Evolutionary conservation across 2,113 vertebrate species (phyloP).

Genomic region (Colossoma macropomum): DNA sequence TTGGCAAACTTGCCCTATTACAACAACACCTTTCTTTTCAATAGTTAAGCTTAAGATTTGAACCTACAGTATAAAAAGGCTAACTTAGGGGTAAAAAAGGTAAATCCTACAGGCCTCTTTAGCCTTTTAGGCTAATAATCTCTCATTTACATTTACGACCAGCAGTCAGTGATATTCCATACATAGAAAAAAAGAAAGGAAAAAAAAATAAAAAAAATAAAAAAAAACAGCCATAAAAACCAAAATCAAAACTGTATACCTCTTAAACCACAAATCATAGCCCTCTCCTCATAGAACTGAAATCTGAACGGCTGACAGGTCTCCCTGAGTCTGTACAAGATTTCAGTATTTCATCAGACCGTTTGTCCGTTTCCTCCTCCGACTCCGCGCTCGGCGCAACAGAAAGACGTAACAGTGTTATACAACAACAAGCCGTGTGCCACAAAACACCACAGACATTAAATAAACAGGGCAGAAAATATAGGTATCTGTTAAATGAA

Average conservation of each 20-base stretch:
- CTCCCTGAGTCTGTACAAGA: conserved; percentile 41
- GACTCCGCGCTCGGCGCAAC: not conserved
- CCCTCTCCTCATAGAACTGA: not conserved
- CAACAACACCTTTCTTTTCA: not conserved
- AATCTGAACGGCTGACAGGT: conserved; percentile 24
- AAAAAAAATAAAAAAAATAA: not conserved
- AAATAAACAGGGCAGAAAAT: conserved; percentile 48
- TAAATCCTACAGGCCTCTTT: not conserved
- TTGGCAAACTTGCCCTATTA: not conserved
- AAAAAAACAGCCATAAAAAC: not conserved
- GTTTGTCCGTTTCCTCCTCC: not conserved
- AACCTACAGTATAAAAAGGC: not conserved
- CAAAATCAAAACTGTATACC: not conserved
- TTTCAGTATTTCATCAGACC: conserved; percentile 13
- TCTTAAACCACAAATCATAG: not conserved
- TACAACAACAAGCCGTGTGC: conserved; percentile 37
- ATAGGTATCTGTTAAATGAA: conserved; percentile 59
- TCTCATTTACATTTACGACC: not conserved
- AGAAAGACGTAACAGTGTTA: conserved; percentile 40
- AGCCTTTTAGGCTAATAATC: not conserved
- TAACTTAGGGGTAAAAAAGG: not conserved
- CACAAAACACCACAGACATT: conserved; percentile 27
- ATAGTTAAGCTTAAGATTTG: not conserved
- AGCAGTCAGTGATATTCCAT: not conserved
- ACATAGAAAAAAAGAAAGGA: not conserved